phyloP scores from a whole-genome alignment of 35 echinoderm and acorn worm species.

The Lytechinus variegatus region DNA sequence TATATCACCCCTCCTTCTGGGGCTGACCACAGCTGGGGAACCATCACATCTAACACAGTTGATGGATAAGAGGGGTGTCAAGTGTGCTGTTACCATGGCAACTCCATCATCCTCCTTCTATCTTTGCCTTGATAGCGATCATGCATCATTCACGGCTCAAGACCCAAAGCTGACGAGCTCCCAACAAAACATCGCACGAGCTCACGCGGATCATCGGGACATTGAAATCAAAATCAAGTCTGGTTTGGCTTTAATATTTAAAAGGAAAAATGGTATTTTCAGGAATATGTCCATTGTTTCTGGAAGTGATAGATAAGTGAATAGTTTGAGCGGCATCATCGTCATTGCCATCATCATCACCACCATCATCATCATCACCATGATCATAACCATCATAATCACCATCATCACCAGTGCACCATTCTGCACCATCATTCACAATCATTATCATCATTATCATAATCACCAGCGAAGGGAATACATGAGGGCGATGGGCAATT shows the following conservation, averaged over 20 bases:
- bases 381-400: too few relatives aligned
- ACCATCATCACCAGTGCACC: too few relatives aligned
- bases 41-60: background rate
- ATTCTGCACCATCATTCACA: too few relatives aligned
- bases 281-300: too few relatives aligned
- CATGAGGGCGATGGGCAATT: too few relatives aligned
- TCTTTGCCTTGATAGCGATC: background rate
- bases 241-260: background rate
- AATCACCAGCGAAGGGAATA: too few relatives aligned
- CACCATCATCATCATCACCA: too few relatives aligned
- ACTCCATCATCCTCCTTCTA: background rate
- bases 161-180: background rate
- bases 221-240: background rate
- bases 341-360: too few relatives aligned
- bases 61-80: background rate
- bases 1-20: background rate
- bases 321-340: too few relatives aligned
- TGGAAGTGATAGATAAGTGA: too few relatives aligned
- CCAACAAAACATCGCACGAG: background rate
- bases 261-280: background rate
- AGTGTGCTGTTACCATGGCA: background rate
- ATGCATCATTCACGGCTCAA: background rate
- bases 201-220: background rate
- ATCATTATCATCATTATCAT: too few relatives aligned
- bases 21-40: background rate